Conservation (phyloP, 92 coral and sea anemone genomes). For the Scolanthus callimorphus region DNA sequence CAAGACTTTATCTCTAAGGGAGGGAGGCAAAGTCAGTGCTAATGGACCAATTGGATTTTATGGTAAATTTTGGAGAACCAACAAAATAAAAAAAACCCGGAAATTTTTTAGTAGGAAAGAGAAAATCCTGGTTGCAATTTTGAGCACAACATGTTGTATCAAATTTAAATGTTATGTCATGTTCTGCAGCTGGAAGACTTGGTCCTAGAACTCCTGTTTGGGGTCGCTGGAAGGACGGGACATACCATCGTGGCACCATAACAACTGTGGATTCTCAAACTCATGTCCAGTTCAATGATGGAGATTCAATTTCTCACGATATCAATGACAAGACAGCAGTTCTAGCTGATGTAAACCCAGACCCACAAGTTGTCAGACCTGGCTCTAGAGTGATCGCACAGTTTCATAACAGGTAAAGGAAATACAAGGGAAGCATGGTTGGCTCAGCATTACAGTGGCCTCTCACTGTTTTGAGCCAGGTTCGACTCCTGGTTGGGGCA, state of each 20-base stretch:
- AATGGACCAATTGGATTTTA: conserved; percentile 45
- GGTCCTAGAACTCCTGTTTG: conserved; percentile 49
- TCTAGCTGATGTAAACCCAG: conserved; percentile 48
- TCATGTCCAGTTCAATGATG: conserved; percentile 55
- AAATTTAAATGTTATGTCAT: too few species aligned
- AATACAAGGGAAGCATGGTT: too few species aligned
- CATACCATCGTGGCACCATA: conserved; percentile 40
- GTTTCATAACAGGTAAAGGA: conserved; percentile 3
- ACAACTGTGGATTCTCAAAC: conserved; percentile 37
- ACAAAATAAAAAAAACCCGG: too few species aligned
- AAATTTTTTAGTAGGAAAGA: too few species aligned
- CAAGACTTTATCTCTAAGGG: conserved; percentile 42
- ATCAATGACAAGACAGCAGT: conserved; percentile 35
- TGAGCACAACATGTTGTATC: too few species aligned
- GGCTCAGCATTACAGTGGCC: too few species aligned
- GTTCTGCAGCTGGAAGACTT: conserved; percentile 38
- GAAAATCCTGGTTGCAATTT: too few species aligned
- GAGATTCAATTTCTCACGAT: conserved; percentile 44
- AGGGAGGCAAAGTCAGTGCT: conserved; percentile 28
- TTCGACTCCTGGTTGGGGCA: too few species aligned
- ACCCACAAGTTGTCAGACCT: conserved; percentile 35
- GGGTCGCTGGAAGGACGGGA: conserved; percentile 50
- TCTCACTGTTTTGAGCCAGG: too few species aligned
- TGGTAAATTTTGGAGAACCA: conserved; percentile 41
- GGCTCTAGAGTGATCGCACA: conserved; percentile 54